A percentile compares a stretch with the other conserved stretches of the same genome.
phyloP scores from a whole-genome alignment of 92 coral and sea anemone species.

The Bergia puertoricense region DNA sequence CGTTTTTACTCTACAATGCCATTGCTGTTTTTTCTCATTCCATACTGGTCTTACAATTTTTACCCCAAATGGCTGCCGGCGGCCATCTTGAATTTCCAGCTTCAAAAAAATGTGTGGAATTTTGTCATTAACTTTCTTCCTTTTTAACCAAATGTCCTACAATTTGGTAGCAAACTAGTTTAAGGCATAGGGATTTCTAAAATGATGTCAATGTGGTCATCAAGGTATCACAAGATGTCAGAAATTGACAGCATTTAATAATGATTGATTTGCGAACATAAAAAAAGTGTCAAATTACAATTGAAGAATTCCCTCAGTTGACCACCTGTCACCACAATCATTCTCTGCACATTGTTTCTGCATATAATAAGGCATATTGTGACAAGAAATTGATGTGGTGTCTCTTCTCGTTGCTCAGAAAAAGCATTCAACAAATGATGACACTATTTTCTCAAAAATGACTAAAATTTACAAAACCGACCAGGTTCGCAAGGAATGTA shows the following conservation, averaged over 20 bases:
- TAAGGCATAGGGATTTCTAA: constrained; percentile 29
- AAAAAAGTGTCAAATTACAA: constrained; percentile 27
- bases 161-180: constrained; percentile 32
- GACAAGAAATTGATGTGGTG: constrained; percentile 30
- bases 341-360: constrained; percentile 18
- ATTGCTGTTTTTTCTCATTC: no score
- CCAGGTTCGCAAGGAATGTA: constrained; percentile 19
- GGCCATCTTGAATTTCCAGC: no score
- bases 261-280: constrained; percentile 22
- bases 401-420: constrained; percentile 39
- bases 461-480: not conserved
- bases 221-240: constrained; percentile 39
- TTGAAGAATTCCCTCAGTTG: not conserved
- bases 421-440: not conserved
- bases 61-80: no score
- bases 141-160: constrained; percentile 28
- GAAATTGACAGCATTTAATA: constrained; percentile 9
- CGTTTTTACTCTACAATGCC: no score
- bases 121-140: constrained; percentile 5
- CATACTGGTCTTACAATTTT: no score
- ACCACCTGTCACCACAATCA: constrained; percentile 30
- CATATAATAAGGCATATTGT: constrained; percentile 16
- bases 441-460: constrained; percentile 27
- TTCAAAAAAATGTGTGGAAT: not conserved
- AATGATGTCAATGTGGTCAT: constrained; percentile 24